Conservation (phyloP, 2,797 vertebrate genomes). For the Leucoraja ocellata region DNA sequence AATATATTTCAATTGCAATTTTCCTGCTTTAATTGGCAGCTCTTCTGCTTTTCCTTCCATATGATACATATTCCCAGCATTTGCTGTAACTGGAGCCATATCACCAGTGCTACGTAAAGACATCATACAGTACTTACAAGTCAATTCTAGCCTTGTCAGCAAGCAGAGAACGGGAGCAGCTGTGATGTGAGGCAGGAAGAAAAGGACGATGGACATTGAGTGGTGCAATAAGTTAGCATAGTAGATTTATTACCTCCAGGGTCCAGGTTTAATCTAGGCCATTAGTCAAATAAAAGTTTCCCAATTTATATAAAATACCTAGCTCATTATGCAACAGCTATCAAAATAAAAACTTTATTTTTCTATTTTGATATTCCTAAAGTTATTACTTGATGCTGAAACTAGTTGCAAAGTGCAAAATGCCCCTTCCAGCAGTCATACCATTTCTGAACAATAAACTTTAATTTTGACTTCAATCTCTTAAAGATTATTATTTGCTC, state of each 20-base stretch:
- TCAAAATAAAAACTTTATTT: neutral
- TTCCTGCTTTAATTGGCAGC: no score
- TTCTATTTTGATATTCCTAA: neutral
- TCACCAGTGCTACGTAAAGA: neutral
- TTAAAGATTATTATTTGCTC: constrained; percentile 49
- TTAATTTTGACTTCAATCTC: constrained; percentile 36
- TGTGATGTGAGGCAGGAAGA: no score
- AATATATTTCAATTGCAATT: no score
- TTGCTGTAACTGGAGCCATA: neutral
- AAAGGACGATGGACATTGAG: neutral
- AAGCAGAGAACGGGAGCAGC: no score
- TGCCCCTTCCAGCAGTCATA: neutral
- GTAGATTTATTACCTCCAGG: neutral
- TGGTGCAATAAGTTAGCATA: neutral
- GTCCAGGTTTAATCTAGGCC: neutral
- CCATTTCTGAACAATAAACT: neutral
- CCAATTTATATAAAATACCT: neutral
- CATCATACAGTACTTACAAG: neutral
- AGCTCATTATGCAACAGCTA: neutral
- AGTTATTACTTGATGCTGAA: neutral
- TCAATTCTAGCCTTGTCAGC: neutral
- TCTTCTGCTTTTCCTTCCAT: no score
- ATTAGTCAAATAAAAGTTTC: neutral
- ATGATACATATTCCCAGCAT: no score
- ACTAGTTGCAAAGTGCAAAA: neutral